Percentiles rank a stretch among this genome's conserved stretches.
These are phyloP conservation scores for Cydia strobilella DNA, from an alignment of 1,140 invertebrate species.

Conservation along the genomic window DNA sequence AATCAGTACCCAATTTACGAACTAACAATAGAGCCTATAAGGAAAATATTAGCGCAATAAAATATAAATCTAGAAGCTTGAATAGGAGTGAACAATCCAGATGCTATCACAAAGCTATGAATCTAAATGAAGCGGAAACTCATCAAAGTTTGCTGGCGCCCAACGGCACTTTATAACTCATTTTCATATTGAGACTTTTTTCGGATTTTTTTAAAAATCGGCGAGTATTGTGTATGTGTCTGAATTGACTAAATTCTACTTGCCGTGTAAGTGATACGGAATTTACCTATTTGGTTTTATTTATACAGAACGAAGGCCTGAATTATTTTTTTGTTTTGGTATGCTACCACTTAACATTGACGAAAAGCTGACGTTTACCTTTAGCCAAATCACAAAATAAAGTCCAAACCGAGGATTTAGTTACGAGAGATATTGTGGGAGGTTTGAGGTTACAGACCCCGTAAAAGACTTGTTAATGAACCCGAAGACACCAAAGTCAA, in stretches of 20 bases:
- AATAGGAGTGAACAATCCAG: slow-evolving; percentile 46
- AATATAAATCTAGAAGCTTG: not conserved
- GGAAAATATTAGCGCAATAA: not conserved
- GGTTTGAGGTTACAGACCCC: not conserved
- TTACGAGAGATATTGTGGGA: no score
- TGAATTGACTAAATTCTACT: not conserved
- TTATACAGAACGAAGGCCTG: no score
- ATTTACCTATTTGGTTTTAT: no score
- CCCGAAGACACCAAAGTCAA: not conserved
- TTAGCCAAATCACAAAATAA: no score
- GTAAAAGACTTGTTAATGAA: slow-evolving; percentile 8
- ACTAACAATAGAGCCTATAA: not conserved
- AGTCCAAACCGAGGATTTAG: no score
- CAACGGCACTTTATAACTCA: slow-evolving; percentile 60
- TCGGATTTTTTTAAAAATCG: not conserved
- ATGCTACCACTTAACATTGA: no score
- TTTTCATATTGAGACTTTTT: slow-evolving; percentile 58
- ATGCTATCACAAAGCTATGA: slow-evolving; percentile 62
- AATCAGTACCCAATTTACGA: no score
- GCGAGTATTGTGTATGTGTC: not conserved
- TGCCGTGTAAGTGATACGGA: no score
- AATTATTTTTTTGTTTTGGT: no score
- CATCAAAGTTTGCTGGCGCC: slow-evolving; percentile 62
- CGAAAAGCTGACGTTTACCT: no score
- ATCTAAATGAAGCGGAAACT: slow-evolving; percentile 65